phyloP scores from a whole-genome alignment of 2,888 invertebrate species.

The Hirudinaria manillensis region DNA sequence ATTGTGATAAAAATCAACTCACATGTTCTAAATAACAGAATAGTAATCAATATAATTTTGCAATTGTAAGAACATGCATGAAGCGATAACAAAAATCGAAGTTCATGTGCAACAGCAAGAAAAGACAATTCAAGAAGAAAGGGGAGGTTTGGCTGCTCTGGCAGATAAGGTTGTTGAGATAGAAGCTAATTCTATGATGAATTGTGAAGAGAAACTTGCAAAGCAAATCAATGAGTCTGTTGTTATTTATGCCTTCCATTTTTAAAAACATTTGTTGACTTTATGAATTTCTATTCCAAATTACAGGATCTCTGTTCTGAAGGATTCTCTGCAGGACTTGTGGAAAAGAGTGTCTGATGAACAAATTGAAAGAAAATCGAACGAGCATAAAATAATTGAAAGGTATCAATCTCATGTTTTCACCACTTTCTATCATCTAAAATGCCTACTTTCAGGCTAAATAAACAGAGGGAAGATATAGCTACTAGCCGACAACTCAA shows the following conservation, averaged over 20 bases:
- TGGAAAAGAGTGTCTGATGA: constrained; percentile 14
- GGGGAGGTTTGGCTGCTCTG: constrained; percentile 23
- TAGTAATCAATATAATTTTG: neutral
- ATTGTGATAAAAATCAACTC: neutral
- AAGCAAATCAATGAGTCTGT: constrained; percentile 6
- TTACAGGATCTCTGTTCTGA: constrained; percentile 3
- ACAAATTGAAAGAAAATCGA: constrained; percentile 14
- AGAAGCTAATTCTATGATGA: neutral
- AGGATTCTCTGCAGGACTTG: neutral
- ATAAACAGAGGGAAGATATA: constrained; percentile 15
- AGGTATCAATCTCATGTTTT: neutral
- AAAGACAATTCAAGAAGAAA: constrained; percentile 18
- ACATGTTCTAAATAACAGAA: neutral
- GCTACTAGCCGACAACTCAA: neutral
- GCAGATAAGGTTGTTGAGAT: constrained; percentile 26
- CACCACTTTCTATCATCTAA: neutral
- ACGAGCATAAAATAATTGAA: constrained; percentile 25
- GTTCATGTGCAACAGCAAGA: constrained; percentile 15
- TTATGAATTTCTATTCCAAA: neutral
- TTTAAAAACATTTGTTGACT: neutral
- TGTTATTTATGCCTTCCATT: neutral
- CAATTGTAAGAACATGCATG: constrained; percentile 22
- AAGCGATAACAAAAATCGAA: constrained; percentile 19
- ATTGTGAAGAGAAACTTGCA: neutral
- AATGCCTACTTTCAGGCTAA: constrained; percentile 9